Base-by-base conservation (phyloP, 2,113 vertebrate species). In the Damaliscus lunatus region DNA sequence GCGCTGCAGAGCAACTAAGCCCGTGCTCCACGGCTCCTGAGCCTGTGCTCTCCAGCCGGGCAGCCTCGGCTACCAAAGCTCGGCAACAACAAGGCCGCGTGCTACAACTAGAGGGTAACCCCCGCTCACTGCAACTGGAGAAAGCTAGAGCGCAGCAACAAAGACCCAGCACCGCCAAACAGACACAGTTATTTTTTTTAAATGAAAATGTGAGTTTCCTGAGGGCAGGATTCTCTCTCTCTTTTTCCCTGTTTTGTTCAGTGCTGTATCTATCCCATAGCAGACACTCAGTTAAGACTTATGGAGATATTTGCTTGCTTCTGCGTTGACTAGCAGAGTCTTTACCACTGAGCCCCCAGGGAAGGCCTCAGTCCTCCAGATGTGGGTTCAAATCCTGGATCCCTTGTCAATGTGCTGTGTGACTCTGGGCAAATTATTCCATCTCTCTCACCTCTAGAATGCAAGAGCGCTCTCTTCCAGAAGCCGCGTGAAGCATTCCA, bases 21-120 rank as follows among this genome's bases (percentile, higher is more conserved):
- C 71, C 11, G 0, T 43, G 71, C 5, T 0, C 36, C 71, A 43
- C 0, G 10, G 13, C 11, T 6, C 10, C 36, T 6, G 36, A 40
- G 36, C 71, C 71, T 43, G 71, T 74, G 71, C 36, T 7, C 71
- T 43, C 11, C 5, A 43, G 71, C 21, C 1, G 5, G 11, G 21
- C 36, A 43, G 21, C n/a, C 36, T 25, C 11, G 3, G 12, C 21
- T 40, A 13, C 71, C 64, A 36, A 23, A 36, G 2, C 71, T 74
- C 71, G 0, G 67, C 71, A 13, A 25, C 36, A 25, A 25, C 0
- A 74, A 25, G 36, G 19, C 71, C 1, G 1, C 71, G 6, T 40
- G 3, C 11, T 1, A 11, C 36, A 13, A 3, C 71, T 25, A 25
- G 71, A 40, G 71, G 21, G 36, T 25, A 13, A 25, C 21, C 21